phyloP scores from a whole-genome alignment of 1,140 invertebrate genomes.

The Ceratosolen solmsi region DNA sequence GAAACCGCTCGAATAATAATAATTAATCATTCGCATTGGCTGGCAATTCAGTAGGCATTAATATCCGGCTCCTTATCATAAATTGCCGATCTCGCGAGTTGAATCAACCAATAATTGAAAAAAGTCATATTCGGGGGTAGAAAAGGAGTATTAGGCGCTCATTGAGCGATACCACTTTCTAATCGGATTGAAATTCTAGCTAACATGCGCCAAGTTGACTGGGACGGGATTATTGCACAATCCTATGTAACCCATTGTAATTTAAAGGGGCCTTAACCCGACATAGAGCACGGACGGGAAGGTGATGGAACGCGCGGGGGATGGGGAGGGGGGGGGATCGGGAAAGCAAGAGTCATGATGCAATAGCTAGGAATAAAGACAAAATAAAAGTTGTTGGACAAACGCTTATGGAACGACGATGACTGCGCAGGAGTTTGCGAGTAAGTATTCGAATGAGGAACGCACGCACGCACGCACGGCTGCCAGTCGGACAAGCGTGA shows the following conservation, averaged over 20 bases:
- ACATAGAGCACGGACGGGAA: not conserved
- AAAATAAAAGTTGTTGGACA: not conserved
- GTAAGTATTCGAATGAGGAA: not conserved
- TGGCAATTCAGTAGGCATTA: too few relatives aligned
- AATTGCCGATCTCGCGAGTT: too few relatives aligned
- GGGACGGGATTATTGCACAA: not conserved
- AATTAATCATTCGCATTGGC: too few relatives aligned
- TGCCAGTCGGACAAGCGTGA: not conserved
- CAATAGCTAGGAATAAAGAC: not conserved
- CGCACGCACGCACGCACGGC: not conserved
- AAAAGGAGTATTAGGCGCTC: not conserved
- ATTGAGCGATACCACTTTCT: not conserved
- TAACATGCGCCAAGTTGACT: not conserved
- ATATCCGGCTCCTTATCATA: too few relatives aligned
- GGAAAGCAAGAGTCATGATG: constrained; percentile 12
- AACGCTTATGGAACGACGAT: not conserved
- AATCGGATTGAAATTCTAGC: not conserved
- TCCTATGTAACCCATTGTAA: not conserved
- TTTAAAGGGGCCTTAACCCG: not conserved
- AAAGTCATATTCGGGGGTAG: not conserved
- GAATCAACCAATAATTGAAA: too few relatives aligned
- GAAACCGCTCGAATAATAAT: too few relatives aligned
- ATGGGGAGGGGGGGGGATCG: not conserved
- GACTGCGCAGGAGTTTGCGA: not conserved
- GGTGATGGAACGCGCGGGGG: not conserved